A percentile compares a stretch with the other conserved stretches of the same genome.
phyloP scores from a whole-genome alignment of 1,140 invertebrate species.

The Drosophila malerkotliana region DNA sequence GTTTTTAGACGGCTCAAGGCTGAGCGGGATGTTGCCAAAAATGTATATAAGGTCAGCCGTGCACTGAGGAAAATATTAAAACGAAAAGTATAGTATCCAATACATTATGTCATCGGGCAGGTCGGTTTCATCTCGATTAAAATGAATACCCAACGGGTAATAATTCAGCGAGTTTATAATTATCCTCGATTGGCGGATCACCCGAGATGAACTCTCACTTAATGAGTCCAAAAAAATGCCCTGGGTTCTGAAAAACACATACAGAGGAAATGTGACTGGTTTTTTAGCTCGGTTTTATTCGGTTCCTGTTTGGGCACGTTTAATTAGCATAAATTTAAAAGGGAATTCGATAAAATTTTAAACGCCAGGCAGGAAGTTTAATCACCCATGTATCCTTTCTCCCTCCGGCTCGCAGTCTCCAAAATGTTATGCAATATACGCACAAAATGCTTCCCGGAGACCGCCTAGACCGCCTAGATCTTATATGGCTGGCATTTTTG shows the following conservation, averaged over 20 bases:
- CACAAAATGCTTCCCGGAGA: slow-evolving; percentile 52
- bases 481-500: slow-evolving; percentile 25
- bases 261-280: slow-evolving; percentile 19
- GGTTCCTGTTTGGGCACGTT: slow-evolving; percentile 49
- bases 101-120: slow-evolving; percentile 38
- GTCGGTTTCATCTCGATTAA: slow-evolving; percentile 3
- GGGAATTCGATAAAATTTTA: slow-evolving; percentile 32
- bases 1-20: slow-evolving; percentile 71
- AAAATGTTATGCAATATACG: slow-evolving; percentile 44
- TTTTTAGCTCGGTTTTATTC: slow-evolving; percentile 8
- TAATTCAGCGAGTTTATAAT: slow-evolving; percentile 39
- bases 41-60: slow-evolving; percentile 63
- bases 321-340: slow-evolving; percentile 53
- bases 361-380: slow-evolving; percentile 41
- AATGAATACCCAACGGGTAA: slow-evolving; percentile 10
- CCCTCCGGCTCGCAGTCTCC: not conserved
- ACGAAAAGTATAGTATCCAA: slow-evolving; percentile 1
- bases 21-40: slow-evolving; percentile 65
- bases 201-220: slow-evolving; percentile 44
- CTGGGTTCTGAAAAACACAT: slow-evolving; percentile 24
- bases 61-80: slow-evolving; percentile 17
- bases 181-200: slow-evolving; percentile 12
- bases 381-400: slow-evolving; percentile 16
- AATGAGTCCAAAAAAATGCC: slow-evolving; percentile 23
- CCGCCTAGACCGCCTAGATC: slow-evolving; percentile 38